Conservation (phyloP, 1,140 invertebrate species). For the Dinoponera quadriceps region DNA sequence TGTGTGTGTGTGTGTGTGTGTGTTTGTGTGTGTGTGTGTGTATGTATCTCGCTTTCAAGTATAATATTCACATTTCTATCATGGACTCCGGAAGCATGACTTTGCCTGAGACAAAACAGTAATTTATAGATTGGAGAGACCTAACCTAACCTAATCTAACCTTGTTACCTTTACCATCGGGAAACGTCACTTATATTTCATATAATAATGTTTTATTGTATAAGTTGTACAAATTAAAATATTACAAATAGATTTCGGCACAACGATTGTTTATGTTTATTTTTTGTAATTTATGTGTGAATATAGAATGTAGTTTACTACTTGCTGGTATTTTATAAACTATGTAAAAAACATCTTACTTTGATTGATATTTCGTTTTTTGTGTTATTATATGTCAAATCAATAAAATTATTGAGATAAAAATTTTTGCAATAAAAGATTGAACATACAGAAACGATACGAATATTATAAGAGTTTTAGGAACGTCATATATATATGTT, state of each 20-base stretch:
- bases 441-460: not conserved
- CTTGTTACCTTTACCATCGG: too few relatives aligned
- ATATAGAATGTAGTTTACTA: conserved; percentile 22
- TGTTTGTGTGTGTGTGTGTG: too few relatives aligned
- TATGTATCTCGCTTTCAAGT: too few relatives aligned
- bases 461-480: not conserved
- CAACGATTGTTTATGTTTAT: not conserved
- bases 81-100: too few relatives aligned
- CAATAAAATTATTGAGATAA: conserved; percentile 10
- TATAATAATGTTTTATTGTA: too few relatives aligned
- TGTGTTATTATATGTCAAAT: not conserved
- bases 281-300: not conserved
- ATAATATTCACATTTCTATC: too few relatives aligned
- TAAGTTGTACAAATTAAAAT: not conserved
- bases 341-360: not conserved
- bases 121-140: too few relatives aligned
- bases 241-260: not conserved
- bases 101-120: too few relatives aligned
- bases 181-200: too few relatives aligned
- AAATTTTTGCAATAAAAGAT: not conserved
- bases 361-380: conserved; percentile 9
- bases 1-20: too few relatives aligned
- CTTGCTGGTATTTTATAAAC: not conserved
- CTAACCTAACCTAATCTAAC: too few relatives aligned
- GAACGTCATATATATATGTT: not conserved